phyloP scores from a whole-genome alignment of 1,140 invertebrate genomes.

The Drosophila nasuta region DNA sequence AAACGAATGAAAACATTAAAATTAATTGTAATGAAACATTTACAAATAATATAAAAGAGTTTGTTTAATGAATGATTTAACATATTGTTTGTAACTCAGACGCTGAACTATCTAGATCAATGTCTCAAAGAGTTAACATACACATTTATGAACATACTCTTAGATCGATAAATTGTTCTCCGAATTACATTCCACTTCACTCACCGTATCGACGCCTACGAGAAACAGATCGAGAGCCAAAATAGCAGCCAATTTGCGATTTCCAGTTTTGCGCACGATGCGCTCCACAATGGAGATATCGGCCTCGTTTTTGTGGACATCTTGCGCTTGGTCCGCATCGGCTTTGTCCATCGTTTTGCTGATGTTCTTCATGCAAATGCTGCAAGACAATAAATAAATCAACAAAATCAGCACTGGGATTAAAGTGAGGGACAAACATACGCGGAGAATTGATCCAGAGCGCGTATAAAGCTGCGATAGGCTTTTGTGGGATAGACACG shows the following conservation, averaged over 20 bases:
- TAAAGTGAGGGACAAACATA: slow-evolving; percentile 81
- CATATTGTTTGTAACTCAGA: too few relatives aligned
- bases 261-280: slow-evolving; percentile 87
- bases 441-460: slow-evolving; percentile 90
- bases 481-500: slow-evolving; percentile 90
- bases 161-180: too few relatives aligned
- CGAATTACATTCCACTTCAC: slow-evolving; percentile 2
- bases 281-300: slow-evolving; percentile 88
- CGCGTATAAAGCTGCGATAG: slow-evolving; percentile 90
- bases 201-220: slow-evolving; percentile 95
- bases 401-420: slow-evolving; percentile 10
- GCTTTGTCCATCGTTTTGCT: slow-evolving; percentile 86
- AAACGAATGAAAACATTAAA: too few relatives aligned
- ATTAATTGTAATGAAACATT: too few relatives aligned
- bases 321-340: slow-evolving; percentile 61
- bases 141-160: too few relatives aligned
- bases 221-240: slow-evolving; percentile 93
- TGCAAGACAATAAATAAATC: slow-evolving; percentile 71
- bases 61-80: too few relatives aligned
- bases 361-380: slow-evolving; percentile 88
- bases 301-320: slow-evolving; percentile 78
- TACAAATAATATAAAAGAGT: too few relatives aligned
- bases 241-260: slow-evolving; percentile 90
- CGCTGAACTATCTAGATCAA: too few relatives aligned
- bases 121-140: too few relatives aligned